A percentile compares a stretch with the other conserved stretches of the same genome.
Evolutionary conservation across 1,140 invertebrate species (phyloP).

Genomic region (Oppia nitens): DNA sequence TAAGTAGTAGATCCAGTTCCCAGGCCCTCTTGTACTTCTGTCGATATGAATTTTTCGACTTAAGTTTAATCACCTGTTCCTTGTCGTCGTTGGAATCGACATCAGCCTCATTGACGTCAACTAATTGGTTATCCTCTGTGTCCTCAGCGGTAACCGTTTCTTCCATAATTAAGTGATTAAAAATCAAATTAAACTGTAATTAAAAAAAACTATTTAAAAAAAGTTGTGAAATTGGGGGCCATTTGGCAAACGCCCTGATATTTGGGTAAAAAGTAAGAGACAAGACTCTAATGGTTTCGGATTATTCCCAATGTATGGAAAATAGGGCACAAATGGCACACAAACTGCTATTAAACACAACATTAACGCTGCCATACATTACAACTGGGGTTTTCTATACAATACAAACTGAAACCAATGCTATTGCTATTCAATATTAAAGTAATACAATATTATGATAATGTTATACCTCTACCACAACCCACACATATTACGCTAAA

Average conservation of each 20-base stretch:
- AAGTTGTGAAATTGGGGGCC: not conserved
- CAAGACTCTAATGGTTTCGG: not conserved
- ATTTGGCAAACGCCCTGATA: not conserved
- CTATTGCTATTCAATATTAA: too few species aligned
- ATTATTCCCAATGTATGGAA: not conserved
- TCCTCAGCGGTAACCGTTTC: not conserved
- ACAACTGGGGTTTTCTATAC: too few species aligned
- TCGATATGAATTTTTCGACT: not conserved
- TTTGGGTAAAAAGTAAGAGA: not conserved
- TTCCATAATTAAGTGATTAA: too few species aligned
- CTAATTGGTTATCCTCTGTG: not conserved
- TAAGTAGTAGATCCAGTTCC: conserved; percentile 9
- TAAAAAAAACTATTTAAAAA: not conserved
- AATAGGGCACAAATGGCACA: not conserved
- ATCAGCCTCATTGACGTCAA: not conserved
- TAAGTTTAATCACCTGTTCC: not conserved
- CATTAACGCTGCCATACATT: too few species aligned
- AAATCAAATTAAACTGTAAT: not conserved
- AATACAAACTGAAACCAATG: too few species aligned
- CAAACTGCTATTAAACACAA: too few species aligned
- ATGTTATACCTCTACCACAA: too few species aligned
- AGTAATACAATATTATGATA: too few species aligned
- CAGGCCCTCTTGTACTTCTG: conserved; percentile 11
- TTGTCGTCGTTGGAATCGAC: not conserved
- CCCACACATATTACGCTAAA: too few species aligned